phyloP scores from a whole-genome alignment of 1,140 invertebrate species.

The Trinorchestia longiramus region DNA sequence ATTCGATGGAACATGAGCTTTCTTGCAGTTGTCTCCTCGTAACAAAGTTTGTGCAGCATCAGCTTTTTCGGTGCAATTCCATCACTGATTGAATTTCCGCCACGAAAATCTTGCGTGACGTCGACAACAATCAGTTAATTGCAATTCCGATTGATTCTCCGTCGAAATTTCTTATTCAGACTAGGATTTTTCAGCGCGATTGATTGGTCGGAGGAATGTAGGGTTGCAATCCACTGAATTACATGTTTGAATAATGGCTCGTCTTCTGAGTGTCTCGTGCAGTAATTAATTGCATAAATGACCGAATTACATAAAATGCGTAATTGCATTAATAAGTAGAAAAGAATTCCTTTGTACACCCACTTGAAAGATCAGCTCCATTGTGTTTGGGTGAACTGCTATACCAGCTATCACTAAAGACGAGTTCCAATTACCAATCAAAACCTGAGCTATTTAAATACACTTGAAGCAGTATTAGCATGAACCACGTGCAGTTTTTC shows the following conservation, averaged over 20 bases:
- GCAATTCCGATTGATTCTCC: background rate
- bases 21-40: background rate
- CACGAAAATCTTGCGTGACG: background rate
- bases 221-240: background rate
- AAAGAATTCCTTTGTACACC: too few relatives aligned
- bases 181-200: background rate
- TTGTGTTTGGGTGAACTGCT: too few relatives aligned
- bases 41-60: background rate
- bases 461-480: too few relatives aligned
- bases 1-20: too few relatives aligned
- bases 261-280: background rate
- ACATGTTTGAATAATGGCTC: background rate
- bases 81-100: background rate
- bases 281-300: background rate
- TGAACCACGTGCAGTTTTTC: too few relatives aligned
- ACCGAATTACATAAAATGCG: too few relatives aligned
- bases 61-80: background rate
- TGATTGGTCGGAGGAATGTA: background rate
- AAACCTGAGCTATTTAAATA: too few relatives aligned
- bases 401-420: too few relatives aligned
- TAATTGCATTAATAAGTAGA: too few relatives aligned
- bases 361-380: too few relatives aligned
- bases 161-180: background rate
- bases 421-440: too few relatives aligned
- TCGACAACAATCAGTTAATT: constrained; percentile 1